Conservation (phyloP, 2,797 vertebrate species). For the Hippoglossus hippoglossus region DNA sequence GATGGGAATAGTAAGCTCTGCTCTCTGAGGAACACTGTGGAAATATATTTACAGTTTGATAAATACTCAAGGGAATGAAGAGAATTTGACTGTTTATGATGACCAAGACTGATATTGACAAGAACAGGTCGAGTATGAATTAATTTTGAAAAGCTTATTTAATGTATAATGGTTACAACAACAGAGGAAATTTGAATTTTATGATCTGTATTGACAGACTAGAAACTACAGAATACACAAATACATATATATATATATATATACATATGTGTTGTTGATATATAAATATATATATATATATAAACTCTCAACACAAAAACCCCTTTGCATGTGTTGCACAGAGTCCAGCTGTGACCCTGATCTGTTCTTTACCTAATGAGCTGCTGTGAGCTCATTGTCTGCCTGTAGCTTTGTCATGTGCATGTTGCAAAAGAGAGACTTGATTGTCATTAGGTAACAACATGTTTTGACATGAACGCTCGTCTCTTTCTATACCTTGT, state of each 20-base stretch:
- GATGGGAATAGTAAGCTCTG: no score
- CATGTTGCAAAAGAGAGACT: slow-evolving; percentile 4
- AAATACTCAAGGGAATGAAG: no score
- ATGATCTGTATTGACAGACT: not conserved
- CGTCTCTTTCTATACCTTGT: not conserved
- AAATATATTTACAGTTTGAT: no score
- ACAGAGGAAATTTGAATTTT: not conserved
- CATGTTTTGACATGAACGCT: slow-evolving; percentile 19
- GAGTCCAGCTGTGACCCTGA: slow-evolving; percentile 10
- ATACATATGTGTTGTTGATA: not conserved
- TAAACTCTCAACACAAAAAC: not conserved
- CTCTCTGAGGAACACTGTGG: no score
- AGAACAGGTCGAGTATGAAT: no score
- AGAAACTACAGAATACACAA: not conserved
- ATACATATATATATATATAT: not conserved
- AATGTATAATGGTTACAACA: not conserved
- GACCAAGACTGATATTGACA: no score
- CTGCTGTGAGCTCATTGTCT: slow-evolving; percentile 14
- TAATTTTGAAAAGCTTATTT: no score
- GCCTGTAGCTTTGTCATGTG: slow-evolving; percentile 7
- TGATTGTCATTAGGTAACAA: slow-evolving; percentile 28
- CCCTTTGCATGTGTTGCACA: slow-evolving; percentile 24
- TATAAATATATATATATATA: not conserved
- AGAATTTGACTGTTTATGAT: no score
- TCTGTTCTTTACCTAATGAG: slow-evolving; percentile 44